Evolutionary conservation across 2,888 invertebrate species (phyloP), one percentile per base, ranked within the genome.

Genomic region (Iselma pallidipennis): DNA sequence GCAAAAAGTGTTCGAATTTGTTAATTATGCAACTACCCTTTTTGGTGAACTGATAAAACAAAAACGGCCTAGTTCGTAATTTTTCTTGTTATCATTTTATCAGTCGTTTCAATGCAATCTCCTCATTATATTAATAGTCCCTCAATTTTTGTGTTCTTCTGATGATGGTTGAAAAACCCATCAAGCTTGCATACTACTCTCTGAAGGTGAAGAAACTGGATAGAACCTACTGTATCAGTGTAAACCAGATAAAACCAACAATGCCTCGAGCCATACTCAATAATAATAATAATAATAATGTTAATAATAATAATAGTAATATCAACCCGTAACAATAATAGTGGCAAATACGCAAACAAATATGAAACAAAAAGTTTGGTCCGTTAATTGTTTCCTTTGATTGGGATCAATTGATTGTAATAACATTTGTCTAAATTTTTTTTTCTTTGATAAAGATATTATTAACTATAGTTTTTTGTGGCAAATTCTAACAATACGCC

Each of bases 161-260:
- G 31, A 29, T 29, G 29, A 10, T 42, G 1, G 19, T 19, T 21
- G 10, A 1, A 12, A 49, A 29, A 49, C 33, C 37, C 31, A 33
- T 49, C 49, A n/a, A n/a, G n/a, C 31, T 48, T 19, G 26, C 16
- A 21, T 14, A 54, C 21, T 29, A 19, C 28, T 10, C 48, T 26
- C 19, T 21, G 26, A 25, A 19, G 58, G 31, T 55, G 42, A 55
- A 57, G 61, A 58, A 72, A 71, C 72, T 66, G 67, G 73, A 68
- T 71, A 56, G 62, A 73, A 66, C 72, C 67, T 63, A 71, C 55
- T 49, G 62, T 66, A 65, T 73, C 70, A 66, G 74, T 71, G 62
- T 55, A 66, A 76, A 74, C 75, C 67, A 69, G 74, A 74, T 76
- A 63, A 57, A 72, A 74, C 72, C 66, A 72, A 73, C 52, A 42